Evolutionary conservation across 2,797 vertebrate genomes (phyloP).

Genomic region (Gobionotothen gibberifrons): DNA sequence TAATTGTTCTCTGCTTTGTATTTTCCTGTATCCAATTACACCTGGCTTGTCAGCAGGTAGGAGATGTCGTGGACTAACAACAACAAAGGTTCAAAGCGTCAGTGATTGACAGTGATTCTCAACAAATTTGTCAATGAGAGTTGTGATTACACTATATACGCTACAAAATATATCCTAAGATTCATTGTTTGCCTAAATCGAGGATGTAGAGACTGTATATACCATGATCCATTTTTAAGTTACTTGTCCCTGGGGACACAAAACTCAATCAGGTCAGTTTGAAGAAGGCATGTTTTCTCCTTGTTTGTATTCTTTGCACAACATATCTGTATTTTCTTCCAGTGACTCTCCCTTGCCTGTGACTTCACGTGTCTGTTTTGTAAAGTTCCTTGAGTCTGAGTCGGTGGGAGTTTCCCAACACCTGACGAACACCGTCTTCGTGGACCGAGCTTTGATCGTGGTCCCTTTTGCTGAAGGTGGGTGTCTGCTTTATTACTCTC

Average conservation of each 20-base stretch:
- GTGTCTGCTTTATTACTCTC: slow-evolving; percentile 77
- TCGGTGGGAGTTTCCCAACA: slow-evolving; percentile 98
- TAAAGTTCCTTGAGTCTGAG: slow-evolving; percentile 99
- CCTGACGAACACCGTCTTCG: slow-evolving; percentile 99
- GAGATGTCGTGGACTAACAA: slow-evolving; percentile 46
- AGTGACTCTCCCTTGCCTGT: slow-evolving; percentile 99
- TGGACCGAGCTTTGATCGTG: slow-evolving; percentile 99
- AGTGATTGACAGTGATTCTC: not conserved
- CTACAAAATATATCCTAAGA: not conserved
- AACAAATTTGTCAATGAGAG: not conserved
- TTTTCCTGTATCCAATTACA: slow-evolving; percentile 70
- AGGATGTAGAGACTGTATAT: not conserved
- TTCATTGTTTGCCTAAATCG: not conserved
- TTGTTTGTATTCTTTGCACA: slow-evolving; percentile 86
- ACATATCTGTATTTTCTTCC: slow-evolving; percentile 88
- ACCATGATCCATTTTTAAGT: not conserved
- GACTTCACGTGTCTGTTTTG: slow-evolving; percentile 99
- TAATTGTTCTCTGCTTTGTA: slow-evolving; percentile 77
- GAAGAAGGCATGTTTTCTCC: slow-evolving; percentile 60
- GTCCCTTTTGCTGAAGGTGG: slow-evolving; percentile 99
- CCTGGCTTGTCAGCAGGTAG: slow-evolving; percentile 77
- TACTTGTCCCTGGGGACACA: slow-evolving; percentile 26
- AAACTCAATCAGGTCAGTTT: slow-evolving; percentile 19
- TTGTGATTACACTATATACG: not conserved
- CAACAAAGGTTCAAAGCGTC: slow-evolving; percentile 10